Conservation (phyloP, 2,113 vertebrate species). For the Pedetes capensis region DNA sequence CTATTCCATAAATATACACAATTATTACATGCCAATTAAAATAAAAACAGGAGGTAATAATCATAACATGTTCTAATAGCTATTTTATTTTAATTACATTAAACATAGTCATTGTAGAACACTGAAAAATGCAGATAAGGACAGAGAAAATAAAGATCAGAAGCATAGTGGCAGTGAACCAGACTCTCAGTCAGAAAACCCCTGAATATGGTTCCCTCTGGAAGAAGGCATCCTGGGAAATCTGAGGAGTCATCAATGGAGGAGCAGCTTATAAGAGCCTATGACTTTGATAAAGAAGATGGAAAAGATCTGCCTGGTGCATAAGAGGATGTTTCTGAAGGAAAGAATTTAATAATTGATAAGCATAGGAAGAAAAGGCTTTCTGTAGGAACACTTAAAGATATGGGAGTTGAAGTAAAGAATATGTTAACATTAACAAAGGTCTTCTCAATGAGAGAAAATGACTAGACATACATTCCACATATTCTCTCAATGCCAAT, state of each 20-base stretch:
- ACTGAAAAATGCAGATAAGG: neutral
- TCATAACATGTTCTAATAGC: neutral
- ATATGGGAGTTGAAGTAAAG: slow-evolving; percentile 86
- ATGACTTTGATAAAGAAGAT: slow-evolving; percentile 72
- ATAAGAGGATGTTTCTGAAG: slow-evolving; percentile 79
- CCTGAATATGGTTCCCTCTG: slow-evolving; percentile 71
- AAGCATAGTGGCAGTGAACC: neutral
- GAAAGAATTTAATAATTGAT: slow-evolving; percentile 67
- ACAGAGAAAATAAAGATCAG: neutral
- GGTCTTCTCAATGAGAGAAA: slow-evolving; percentile 91
- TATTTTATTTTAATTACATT: neutral
- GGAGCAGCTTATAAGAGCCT: slow-evolving; percentile 58
- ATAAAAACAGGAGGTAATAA: neutral
- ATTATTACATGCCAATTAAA: neutral
- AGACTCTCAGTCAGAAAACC: slow-evolving; percentile 13
- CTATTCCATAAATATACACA: neutral
- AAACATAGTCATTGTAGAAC: neutral
- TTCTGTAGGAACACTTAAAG: slow-evolving; percentile 61
- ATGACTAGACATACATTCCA: slow-evolving; percentile 90
- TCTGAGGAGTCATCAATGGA: slow-evolving; percentile 63
- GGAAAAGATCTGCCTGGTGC: slow-evolving; percentile 75
- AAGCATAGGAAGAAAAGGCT: slow-evolving; percentile 83
- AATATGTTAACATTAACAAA: slow-evolving; percentile 92
- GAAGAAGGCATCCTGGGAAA: slow-evolving; percentile 78
- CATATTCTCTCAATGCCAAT: slow-evolving; percentile 90